Conservation (phyloP, 2,797 vertebrate species). For the Paguma larvata region DNA sequence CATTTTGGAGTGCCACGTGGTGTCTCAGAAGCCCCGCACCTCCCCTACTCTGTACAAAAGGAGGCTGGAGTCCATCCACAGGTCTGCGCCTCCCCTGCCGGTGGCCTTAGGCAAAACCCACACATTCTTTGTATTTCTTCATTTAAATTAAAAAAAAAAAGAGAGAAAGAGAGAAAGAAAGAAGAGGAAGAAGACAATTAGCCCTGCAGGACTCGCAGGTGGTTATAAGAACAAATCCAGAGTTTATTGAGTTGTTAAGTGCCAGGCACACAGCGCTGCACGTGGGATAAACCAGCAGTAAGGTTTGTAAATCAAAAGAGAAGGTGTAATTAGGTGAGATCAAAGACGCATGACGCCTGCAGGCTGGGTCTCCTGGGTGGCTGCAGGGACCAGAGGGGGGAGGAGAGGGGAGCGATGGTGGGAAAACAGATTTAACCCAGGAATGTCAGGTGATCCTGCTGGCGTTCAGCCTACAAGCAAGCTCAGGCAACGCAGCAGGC, state of each 20-base stretch:
- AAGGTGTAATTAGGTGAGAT: slow-evolving; percentile 1
- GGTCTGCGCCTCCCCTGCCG: neutral
- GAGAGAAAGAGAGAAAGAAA: neutral
- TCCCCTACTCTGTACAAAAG: neutral
- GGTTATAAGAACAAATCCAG: neutral
- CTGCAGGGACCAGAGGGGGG: neutral
- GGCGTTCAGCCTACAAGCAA: neutral
- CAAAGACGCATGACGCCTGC: neutral
- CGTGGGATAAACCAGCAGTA: too few species aligned
- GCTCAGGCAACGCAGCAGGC: neutral
- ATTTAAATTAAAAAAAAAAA: neutral
- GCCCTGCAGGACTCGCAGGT: too few species aligned
- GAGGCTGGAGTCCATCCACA: neutral
- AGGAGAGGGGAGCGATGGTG: neutral
- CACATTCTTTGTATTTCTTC: neutral
- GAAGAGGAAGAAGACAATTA: neutral
- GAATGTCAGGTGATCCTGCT: neutral
- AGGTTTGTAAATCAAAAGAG: neutral
- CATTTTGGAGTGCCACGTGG: too few species aligned
- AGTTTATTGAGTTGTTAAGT: neutral
- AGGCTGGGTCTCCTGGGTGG: neutral
- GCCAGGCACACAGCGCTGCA: neutral
- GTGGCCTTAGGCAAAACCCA: neutral
- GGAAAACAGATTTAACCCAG: neutral
- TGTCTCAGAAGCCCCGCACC: neutral